Conservation (phyloP, 2,888 invertebrate species). For the Melieria picta region DNA sequence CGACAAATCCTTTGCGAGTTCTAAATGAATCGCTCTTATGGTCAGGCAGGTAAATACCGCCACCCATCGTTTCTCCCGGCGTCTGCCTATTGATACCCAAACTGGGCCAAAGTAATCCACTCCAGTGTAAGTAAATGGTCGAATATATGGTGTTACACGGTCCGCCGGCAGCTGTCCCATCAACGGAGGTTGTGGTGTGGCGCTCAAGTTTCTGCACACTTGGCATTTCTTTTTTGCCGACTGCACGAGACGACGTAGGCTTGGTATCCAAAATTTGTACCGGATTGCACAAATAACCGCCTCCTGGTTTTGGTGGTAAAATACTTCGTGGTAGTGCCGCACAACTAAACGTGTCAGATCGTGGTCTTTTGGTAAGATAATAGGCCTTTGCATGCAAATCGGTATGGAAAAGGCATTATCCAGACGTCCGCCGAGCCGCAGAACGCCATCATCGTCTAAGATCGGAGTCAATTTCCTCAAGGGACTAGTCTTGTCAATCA, state of each 20-base stretch:
- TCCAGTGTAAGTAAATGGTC: slow-evolving; percentile 30
- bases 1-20: slow-evolving; percentile 22
- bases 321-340: slow-evolving; percentile 22
- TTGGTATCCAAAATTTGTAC: slow-evolving; percentile 35
- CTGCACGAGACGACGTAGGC: slow-evolving; percentile 25
- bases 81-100: not conserved
- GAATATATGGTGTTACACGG: slow-evolving; percentile 38
- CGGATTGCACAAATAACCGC: slow-evolving; percentile 30
- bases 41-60: slow-evolving; percentile 37
- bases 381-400: slow-evolving; percentile 3
- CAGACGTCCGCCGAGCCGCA: not conserved
- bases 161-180: slow-evolving; percentile 44
- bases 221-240: slow-evolving; percentile 22
- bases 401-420: slow-evolving; percentile 32
- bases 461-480: not conserved
- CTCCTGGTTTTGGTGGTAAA: slow-evolving; percentile 33
- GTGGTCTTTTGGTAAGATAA: slow-evolving; percentile 1
- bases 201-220: slow-evolving; percentile 10
- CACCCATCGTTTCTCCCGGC: slow-evolving; percentile 12
- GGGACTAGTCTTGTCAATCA: not conserved
- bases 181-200: slow-evolving; percentile 35
- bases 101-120: slow-evolving; percentile 13
- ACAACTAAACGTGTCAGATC: slow-evolving; percentile 1
- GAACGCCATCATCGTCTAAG: not conserved
- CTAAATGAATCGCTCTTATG: slow-evolving; percentile 31